Evolutionary conservation across 2,888 invertebrate species (phyloP).

Genomic region (Desoria tigrina): DNA sequence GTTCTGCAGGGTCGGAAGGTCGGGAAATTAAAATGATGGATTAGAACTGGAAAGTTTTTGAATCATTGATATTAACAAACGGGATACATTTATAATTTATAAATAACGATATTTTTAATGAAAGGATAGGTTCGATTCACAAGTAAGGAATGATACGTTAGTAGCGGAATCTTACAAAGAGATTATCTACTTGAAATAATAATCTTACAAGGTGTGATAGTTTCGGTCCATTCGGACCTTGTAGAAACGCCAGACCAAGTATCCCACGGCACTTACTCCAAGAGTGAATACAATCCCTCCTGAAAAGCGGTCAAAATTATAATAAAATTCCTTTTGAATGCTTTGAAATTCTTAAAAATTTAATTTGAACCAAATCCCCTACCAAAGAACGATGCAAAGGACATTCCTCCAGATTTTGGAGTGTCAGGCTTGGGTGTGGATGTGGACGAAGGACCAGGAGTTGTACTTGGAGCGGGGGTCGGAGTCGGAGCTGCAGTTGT

Average conservation of each 20-base stretch:
- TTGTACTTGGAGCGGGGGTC: conserved; percentile 14
- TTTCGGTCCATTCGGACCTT: conserved; percentile 80
- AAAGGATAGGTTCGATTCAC: too few species aligned
- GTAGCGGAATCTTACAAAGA: background rate
- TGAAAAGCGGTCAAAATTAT: conserved; percentile 51
- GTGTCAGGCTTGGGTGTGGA: conserved; percentile 16
- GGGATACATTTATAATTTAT: background rate
- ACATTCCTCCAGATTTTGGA: conserved; percentile 39
- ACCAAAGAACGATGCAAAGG: conserved; percentile 50
- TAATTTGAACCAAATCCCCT: too few species aligned
- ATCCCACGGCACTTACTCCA: conserved; percentile 75
- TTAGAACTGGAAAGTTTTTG: conserved; percentile 42
- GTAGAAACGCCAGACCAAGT: conserved; percentile 84
- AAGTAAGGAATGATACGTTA: background rate
- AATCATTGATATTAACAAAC: conserved; percentile 4
- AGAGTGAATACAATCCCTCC: conserved; percentile 82
- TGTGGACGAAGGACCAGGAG: background rate
- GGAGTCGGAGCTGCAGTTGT: conserved; percentile 22
- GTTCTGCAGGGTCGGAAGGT: conserved; percentile 30
- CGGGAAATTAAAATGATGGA: conserved; percentile 43
- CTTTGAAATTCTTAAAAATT: too few species aligned
- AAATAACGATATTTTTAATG: background rate
- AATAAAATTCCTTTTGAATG: background rate
- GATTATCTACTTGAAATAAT: background rate
- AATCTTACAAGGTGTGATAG: conserved; percentile 80